A percentile compares a stretch with the other conserved stretches of the same genome.
These are phyloP conservation scores for Corydoras maculifer DNA, from an alignment of 2,113 vertebrate species.

Conservation along the genomic window DNA sequence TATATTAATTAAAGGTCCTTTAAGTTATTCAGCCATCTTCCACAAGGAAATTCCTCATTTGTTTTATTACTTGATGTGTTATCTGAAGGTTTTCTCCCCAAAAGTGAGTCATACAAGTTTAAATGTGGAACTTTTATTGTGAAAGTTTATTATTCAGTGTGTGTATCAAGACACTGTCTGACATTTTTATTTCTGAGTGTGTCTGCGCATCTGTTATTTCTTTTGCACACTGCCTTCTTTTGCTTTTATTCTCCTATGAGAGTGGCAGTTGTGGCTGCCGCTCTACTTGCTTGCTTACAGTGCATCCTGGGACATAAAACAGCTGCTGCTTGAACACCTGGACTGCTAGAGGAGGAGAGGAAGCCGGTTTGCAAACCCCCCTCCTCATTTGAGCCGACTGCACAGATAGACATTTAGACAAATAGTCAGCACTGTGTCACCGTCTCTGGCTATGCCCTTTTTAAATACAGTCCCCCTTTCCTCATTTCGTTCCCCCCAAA, in stretches of 20 bases:
- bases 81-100: too few relatives aligned
- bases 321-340: slow-evolving; percentile 64
- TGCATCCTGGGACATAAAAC: slow-evolving; percentile 58
- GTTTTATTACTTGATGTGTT: too few relatives aligned
- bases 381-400: slow-evolving; percentile 10
- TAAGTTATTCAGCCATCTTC: too few relatives aligned
- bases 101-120: too few relatives aligned
- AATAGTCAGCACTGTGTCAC: slow-evolving; percentile 52
- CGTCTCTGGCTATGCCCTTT: slow-evolving; percentile 55
- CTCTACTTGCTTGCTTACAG: slow-evolving; percentile 57
- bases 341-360: slow-evolving; percentile 50
- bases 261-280: slow-evolving; percentile 22
- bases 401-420: slow-evolving; percentile 18
- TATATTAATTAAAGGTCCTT: too few relatives aligned
- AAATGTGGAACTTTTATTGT: too few relatives aligned
- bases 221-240: not conserved
- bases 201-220: slow-evolving; percentile 23
- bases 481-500: slow-evolving; percentile 14
- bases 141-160: not conserved
- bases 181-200: not conserved
- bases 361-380: slow-evolving; percentile 45
- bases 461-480: slow-evolving; percentile 55
- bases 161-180: not conserved
- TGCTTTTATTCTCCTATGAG: not conserved
- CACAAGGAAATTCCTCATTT: too few relatives aligned